phyloP scores from a whole-genome alignment of 2,797 vertebrate species.

The Ptychadena robeensis region DNA sequence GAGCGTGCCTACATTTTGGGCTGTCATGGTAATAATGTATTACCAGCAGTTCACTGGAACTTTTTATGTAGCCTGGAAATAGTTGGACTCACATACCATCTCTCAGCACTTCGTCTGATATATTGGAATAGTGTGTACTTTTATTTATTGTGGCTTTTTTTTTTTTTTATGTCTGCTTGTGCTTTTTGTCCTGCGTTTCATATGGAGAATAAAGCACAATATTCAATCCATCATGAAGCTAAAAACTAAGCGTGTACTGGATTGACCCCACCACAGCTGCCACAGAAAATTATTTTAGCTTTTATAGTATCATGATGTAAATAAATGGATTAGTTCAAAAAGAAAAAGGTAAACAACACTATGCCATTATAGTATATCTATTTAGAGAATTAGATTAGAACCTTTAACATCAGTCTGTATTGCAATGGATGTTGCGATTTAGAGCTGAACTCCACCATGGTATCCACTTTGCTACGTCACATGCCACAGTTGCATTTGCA shows the following conservation, averaged over 20 bases:
- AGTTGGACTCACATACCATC: slow-evolving; percentile 14
- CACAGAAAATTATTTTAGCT: not conserved
- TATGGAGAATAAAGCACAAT: not conserved
- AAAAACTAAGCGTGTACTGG: not conserved
- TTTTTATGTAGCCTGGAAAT: not conserved
- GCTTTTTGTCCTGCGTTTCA: not conserved
- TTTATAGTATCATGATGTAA: too few relatives aligned
- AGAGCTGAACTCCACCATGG: too few relatives aligned
- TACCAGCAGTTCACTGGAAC: not conserved
- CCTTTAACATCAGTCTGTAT: too few relatives aligned
- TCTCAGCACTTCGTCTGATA: not conserved
- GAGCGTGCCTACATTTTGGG: not conserved
- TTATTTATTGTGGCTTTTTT: not conserved
- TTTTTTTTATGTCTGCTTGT: not conserved
- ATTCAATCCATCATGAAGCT: not conserved
- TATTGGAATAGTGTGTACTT: not conserved
- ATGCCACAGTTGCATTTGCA: too few relatives aligned
- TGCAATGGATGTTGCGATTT: too few relatives aligned
- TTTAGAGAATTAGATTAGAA: too few relatives aligned
- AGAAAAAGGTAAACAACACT: too few relatives aligned
- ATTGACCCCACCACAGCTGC: not conserved
- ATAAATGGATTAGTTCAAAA: too few relatives aligned
- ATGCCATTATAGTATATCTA: too few relatives aligned
- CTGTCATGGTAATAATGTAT: slow-evolving; percentile 16
- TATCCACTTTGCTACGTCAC: too few relatives aligned